Conservation (phyloP, 2,113 vertebrate species). For the Syngnathus typhle region DNA sequence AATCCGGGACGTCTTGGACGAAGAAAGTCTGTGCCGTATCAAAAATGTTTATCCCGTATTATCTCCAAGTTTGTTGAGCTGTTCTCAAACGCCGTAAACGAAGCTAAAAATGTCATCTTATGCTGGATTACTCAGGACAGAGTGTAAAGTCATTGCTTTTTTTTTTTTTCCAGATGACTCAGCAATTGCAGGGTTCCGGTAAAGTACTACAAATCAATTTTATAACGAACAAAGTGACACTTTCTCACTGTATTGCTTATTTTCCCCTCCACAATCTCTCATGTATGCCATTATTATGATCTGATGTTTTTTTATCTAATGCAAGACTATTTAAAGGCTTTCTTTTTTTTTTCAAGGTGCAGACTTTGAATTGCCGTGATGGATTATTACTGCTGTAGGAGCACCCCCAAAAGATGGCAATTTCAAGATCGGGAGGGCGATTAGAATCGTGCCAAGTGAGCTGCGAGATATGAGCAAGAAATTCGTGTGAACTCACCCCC, state of each 20-base stretch:
- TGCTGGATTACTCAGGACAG: constrained; percentile 63
- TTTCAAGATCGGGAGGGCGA: constrained; percentile 54
- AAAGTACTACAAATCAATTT: constrained; percentile 54
- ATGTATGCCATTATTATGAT: constrained; percentile 7
- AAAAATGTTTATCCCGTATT: constrained; percentile 41
- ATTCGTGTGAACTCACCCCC: constrained; percentile 70
- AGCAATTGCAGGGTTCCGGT: constrained; percentile 50
- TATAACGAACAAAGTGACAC: constrained; percentile 20
- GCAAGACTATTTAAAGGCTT: constrained; percentile 24
- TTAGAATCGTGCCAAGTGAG: constrained; percentile 45
- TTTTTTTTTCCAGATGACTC: constrained; percentile 64
- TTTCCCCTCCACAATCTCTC: constrained; percentile 1
- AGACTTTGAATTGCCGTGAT: constrained; percentile 24
- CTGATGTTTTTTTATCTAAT: constrained; percentile 20
- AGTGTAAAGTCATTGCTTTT: constrained; percentile 31
- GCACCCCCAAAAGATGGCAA: constrained; percentile 60
- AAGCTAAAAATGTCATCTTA: constrained; percentile 57
- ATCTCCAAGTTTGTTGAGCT: constrained; percentile 58
- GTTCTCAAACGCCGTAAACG: constrained; percentile 50
- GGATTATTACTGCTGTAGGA: constrained; percentile 44
- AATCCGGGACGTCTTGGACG: constrained; percentile 23
- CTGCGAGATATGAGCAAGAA: constrained; percentile 68
- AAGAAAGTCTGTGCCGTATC: constrained; percentile 39
- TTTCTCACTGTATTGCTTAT: constrained; percentile 12
- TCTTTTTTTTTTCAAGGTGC: constrained; percentile 34